Evolutionary conservation across 2,888 invertebrate species (phyloP).

Genomic region (Bursaphelenchus okinawaensis): DNA sequence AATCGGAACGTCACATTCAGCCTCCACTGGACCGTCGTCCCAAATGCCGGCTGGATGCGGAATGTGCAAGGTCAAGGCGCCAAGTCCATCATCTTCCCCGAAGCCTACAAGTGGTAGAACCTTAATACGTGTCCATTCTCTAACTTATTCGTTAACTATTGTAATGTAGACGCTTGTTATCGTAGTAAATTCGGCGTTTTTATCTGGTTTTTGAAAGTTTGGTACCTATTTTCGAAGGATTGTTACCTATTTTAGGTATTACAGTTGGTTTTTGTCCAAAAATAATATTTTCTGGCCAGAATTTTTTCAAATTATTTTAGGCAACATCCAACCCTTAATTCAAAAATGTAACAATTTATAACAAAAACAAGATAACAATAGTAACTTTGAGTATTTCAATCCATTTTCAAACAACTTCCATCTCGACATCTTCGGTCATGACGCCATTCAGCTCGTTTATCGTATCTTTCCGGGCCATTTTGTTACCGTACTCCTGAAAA

Average conservation of each 20-base stretch:
- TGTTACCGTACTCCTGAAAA: neutral
- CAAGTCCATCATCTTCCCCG: conserved; percentile 83
- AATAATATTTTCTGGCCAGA: neutral
- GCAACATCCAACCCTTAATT: neutral
- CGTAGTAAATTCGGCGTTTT: neutral
- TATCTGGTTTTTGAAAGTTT: neutral
- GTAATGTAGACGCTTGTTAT: neutral
- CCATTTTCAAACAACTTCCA: neutral
- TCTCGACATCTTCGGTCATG: neutral
- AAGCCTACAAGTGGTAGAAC: conserved; percentile 70
- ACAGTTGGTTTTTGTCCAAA: neutral
- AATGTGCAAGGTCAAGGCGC: conserved; percentile 73
- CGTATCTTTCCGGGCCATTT: neutral
- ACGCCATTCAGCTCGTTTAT: neutral
- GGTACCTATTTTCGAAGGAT: too few relatives aligned
- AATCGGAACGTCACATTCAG: conserved; percentile 88
- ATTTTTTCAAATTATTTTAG: too few relatives aligned
- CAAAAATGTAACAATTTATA: neutral
- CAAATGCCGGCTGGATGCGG: conserved; percentile 90
- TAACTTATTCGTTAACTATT: neutral
- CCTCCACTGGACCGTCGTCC: conserved; percentile 88
- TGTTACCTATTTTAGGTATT: too few relatives aligned
- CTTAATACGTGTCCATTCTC: conserved; percentile 21
- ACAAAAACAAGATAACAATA: neutral
- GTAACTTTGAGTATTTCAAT: neutral